Conservation (phyloP, 2,888 invertebrate genomes). For the Orthonychiurus folsomi region DNA sequence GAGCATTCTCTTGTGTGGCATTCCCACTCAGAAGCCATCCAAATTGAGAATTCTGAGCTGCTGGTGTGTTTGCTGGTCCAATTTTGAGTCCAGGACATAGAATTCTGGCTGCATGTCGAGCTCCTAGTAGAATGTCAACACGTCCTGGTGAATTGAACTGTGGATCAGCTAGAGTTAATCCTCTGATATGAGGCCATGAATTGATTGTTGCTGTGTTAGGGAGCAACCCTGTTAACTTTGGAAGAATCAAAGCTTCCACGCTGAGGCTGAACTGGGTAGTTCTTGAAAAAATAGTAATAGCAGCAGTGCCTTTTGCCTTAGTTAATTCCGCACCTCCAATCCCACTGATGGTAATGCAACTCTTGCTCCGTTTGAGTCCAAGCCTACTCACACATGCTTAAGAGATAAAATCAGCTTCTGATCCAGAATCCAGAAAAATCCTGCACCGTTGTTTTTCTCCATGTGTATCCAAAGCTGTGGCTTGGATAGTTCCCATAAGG, state of each 20-base stretch:
- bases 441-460: slow-evolving; percentile 6
- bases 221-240: not conserved
- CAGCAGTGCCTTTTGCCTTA: not conserved
- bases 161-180: slow-evolving; percentile 2
- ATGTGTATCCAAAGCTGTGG: not conserved
- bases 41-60: not conserved
- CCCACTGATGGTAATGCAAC: slow-evolving; percentile 3
- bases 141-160: not conserved
- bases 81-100: not conserved
- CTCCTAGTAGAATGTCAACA: slow-evolving; percentile 4
- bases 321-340: not conserved
- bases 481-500: slow-evolving; percentile 20
- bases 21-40: slow-evolving; percentile 4
- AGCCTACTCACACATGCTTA: slow-evolving; percentile 10
- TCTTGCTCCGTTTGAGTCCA: not conserved
- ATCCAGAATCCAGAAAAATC: slow-evolving; percentile 19
- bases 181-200: not conserved
- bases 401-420: slow-evolving; percentile 19
- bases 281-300: not conserved
- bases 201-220: not conserved
- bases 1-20: not conserved
- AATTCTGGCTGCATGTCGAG: not conserved
- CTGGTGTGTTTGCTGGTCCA: slow-evolving; percentile 5
- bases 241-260: not conserved
- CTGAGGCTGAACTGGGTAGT: not conserved